Evolutionary conservation across 1,140 invertebrate genomes (phyloP).

Genomic region (Drosophila dunni): DNA sequence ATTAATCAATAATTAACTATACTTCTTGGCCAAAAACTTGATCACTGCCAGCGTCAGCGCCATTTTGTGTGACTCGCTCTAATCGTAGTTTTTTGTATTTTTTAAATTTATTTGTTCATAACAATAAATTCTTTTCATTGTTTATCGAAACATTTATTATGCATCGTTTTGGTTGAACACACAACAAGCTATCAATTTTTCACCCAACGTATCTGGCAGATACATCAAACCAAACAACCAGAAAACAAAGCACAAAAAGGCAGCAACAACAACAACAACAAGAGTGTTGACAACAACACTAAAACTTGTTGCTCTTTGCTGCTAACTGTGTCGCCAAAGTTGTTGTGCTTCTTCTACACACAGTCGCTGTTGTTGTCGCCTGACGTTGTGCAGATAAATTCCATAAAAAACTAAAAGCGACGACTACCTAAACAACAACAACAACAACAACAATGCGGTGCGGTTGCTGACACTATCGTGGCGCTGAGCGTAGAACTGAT

Average conservation of each 20-base stretch:
- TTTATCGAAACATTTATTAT: conserved; percentile 80
- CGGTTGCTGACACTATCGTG: conserved; percentile 64
- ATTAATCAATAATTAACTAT: conserved; percentile 4
- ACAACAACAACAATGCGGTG: conserved; percentile 16
- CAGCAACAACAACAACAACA: conserved; percentile 15
- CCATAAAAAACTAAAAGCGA: conserved; percentile 73
- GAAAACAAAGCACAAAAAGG: conserved; percentile 14
- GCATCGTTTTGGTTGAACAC: conserved; percentile 74
- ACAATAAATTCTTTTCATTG: conserved; percentile 74
- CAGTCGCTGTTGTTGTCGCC: too few relatives aligned
- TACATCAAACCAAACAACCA: conserved; percentile 66
- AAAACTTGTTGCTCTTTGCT: conserved; percentile 56
- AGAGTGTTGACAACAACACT: conserved; percentile 26
- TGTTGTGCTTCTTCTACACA: conserved; percentile 41
- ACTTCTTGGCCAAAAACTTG: not conserved
- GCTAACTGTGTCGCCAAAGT: conserved; percentile 76
- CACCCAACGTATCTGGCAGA: conserved; percentile 73
- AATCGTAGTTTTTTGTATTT: conserved; percentile 8
- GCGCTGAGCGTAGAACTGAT: conserved; percentile 67
- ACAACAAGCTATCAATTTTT: conserved; percentile 79
- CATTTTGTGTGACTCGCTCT: conserved; percentile 16
- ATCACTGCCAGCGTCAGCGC: not conserved
- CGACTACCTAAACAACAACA: conserved; percentile 65
- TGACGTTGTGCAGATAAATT: conserved; percentile 62
- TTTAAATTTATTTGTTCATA: conserved; percentile 5